Percentiles rank a stretch among this genome's conserved stretches.
These are phyloP conservation scores for Melanerpes formicivorus DNA, from an alignment of 2,113 vertebrate genomes.

Conservation along the genomic window DNA sequence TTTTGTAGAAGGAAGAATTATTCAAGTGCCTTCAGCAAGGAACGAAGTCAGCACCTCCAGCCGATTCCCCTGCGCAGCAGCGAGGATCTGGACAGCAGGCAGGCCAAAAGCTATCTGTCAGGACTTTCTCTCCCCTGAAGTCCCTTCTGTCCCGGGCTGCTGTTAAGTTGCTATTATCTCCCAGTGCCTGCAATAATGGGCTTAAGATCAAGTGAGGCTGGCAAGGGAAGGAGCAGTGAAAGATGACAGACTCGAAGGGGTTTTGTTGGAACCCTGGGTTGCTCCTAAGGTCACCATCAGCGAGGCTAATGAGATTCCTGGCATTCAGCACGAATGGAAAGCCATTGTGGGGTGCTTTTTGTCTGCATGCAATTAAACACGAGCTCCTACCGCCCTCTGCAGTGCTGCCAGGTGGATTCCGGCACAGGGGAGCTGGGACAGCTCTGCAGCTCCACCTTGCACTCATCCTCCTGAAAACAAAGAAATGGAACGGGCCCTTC, in stretches of 20 bases:
- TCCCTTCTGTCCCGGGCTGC: constrained; percentile 26
- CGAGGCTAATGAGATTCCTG: constrained; percentile 72
- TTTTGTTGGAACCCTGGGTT: constrained; percentile 53
- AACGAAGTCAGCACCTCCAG: too few species aligned
- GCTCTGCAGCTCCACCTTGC: constrained; percentile 41
- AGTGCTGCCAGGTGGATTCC: constrained; percentile 74
- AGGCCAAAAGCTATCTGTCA: too few species aligned
- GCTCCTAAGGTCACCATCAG: constrained; percentile 71
- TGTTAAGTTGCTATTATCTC: constrained; percentile 59
- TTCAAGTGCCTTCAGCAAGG: too few species aligned
- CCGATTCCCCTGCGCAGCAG: too few species aligned
- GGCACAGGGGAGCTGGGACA: constrained; percentile 69
- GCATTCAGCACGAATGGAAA: constrained; percentile 64
- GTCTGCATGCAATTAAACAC: constrained; percentile 56
- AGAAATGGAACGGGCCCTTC: background rate
- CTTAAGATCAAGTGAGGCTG: constrained; percentile 70
- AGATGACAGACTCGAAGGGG: constrained; percentile 67
- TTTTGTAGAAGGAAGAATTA: too few species aligned
- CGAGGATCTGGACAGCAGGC: too few species aligned
- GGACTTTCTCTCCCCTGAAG: background rate
- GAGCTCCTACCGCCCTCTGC: constrained; percentile 72
- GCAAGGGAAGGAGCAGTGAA: constrained; percentile 63
- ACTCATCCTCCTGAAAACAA: constrained; percentile 50
- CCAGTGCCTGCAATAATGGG: constrained; percentile 60
- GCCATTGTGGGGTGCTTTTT: constrained; percentile 49